These are phyloP conservation scores for Toxostoma redivivum DNA, from an alignment of 2,113 vertebrate species.

Conservation along the genomic window DNA sequence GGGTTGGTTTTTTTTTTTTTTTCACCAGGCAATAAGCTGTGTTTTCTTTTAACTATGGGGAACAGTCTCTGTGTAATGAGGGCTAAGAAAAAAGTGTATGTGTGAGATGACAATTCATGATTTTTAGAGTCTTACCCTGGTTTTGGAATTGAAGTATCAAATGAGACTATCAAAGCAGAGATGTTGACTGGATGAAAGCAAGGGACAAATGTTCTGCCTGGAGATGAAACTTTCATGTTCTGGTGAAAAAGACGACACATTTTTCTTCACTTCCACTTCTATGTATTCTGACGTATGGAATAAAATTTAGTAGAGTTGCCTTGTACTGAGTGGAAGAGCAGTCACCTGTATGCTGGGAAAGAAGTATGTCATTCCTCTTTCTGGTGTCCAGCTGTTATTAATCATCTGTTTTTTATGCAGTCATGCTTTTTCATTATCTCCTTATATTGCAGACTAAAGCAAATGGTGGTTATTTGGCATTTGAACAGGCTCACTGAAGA, in stretches of 20 bases:
- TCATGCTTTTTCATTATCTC: neutral
- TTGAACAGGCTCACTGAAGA: neutral
- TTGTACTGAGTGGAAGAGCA: neutral
- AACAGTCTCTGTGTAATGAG: neutral
- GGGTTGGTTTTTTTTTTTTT: neutral
- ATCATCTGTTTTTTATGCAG: neutral
- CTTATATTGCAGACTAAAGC: neutral
- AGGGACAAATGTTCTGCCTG: neutral
- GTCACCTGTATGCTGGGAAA: neutral
- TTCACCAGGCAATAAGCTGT: neutral
- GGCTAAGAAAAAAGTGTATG: too few species aligned
- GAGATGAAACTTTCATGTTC: neutral
- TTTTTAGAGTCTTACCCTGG: neutral
- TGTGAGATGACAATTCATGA: neutral
- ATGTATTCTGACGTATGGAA: neutral
- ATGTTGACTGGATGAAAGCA: neutral
- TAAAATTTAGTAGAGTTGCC: neutral
- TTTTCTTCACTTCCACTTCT: neutral
- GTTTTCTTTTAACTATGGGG: neutral
- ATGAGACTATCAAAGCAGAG: neutral
- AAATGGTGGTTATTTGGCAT: neutral
- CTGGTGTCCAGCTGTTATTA: neutral
- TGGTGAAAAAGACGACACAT: fast-evolving
- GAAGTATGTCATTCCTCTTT: neutral
- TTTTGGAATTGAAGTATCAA: neutral